Evolutionary conservation across 2,113 vertebrate species (phyloP).

Genomic region (Saguinus midas): DNA sequence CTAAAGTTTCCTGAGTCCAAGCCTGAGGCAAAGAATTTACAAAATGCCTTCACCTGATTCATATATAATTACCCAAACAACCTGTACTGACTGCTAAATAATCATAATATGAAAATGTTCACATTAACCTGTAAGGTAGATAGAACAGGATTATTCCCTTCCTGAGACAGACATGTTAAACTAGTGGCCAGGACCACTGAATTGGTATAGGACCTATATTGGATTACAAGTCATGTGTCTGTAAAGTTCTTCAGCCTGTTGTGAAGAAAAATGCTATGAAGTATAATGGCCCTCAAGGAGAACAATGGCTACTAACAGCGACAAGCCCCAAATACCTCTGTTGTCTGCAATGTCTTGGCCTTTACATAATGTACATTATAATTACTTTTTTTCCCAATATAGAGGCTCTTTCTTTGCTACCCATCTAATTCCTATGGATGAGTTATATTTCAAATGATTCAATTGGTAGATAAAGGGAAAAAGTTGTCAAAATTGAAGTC

Average conservation of each 20-base stretch:
- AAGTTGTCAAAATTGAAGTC: background rate
- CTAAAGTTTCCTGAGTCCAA: background rate
- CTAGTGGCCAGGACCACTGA: background rate
- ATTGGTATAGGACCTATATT: background rate
- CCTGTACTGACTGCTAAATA: background rate
- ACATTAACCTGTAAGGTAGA: background rate
- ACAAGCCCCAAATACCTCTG: conserved; percentile 40
- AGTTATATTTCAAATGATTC: background rate
- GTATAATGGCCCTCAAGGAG: background rate
- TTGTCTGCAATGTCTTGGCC: conserved; percentile 68
- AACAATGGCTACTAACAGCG: background rate
- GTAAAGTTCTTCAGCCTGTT: background rate
- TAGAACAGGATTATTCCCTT: background rate
- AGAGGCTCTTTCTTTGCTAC: background rate
- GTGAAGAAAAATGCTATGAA: background rate
- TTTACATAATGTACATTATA: conserved; percentile 61
- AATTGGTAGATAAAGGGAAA: background rate
- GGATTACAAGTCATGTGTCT: background rate
- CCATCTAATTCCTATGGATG: background rate
- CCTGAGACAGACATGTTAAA: background rate
- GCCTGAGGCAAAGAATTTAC: background rate
- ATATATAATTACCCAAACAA: background rate
- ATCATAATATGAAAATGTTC: background rate
- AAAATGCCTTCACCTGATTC: background rate
- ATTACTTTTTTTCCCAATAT: conserved; percentile 20